A percentile compares a stretch with the other conserved stretches of the same genome.
phyloP scores from a whole-genome alignment of 2,888 invertebrate genomes.

The Parthenolecanium corni region DNA sequence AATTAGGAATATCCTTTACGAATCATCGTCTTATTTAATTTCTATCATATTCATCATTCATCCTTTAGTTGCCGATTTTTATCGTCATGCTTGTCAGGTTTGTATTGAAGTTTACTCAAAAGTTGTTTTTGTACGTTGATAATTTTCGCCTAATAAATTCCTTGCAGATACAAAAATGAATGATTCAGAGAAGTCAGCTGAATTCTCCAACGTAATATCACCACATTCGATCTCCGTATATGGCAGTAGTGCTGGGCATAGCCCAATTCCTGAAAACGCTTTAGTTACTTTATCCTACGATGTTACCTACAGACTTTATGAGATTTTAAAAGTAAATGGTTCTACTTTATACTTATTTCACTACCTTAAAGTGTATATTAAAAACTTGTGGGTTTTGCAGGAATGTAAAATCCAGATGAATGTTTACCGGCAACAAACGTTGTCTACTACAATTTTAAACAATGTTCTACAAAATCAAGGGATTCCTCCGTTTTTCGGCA shows the following conservation, averaged over 20 bases:
- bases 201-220: conserved; percentile 5
- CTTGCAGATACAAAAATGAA: not conserved
- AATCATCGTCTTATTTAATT: no score
- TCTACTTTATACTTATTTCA: not conserved
- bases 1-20: no score
- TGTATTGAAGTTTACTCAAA: no score
- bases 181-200: not conserved
- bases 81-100: no score
- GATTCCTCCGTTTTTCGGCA: conserved; percentile 5
- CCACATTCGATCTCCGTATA: conserved; percentile 17
- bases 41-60: no score
- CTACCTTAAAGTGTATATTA: not conserved
- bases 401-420: conserved; percentile 16
- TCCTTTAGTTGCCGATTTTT: no score
- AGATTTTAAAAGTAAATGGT: conserved; percentile 10
- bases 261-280: conserved; percentile 1
- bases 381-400: not conserved
- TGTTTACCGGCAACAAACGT: conserved; percentile 11
- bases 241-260: conserved; percentile 6
- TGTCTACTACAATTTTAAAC: conserved; percentile 13
- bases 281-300: conserved; percentile 4
- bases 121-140: no score
- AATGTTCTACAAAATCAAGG: conserved; percentile 17
- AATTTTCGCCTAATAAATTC: no score
- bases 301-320: conserved; percentile 11